A percentile compares a stretch with the other conserved stretches of the same genome.
phyloP scores from a whole-genome alignment of 2,113 vertebrate genomes.

The Nicator chloris region DNA sequence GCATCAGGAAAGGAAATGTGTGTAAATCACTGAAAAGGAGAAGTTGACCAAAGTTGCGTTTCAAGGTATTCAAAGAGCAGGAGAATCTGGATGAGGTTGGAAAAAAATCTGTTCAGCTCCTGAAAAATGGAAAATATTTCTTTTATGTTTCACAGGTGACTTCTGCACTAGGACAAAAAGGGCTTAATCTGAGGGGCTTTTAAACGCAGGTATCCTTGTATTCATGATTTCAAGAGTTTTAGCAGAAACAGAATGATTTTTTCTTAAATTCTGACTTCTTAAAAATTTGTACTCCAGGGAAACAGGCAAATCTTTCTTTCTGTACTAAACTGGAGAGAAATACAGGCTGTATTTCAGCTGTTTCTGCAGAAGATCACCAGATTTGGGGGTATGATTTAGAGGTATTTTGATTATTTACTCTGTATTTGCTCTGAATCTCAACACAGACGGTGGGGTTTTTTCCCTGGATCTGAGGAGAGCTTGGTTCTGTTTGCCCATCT shows the following conservation, averaged over 20 bases:
- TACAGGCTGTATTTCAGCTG: neutral
- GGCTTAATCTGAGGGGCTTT: neutral
- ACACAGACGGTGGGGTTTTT: rapidly evolving
- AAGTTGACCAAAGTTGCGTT: neutral
- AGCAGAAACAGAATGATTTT: neutral
- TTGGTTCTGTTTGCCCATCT: neutral
- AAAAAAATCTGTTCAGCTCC: neutral
- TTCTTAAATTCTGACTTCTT: neutral
- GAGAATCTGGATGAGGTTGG: neutral
- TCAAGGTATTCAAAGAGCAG: neutral
- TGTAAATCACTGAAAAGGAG: neutral
- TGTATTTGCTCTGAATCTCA: neutral
- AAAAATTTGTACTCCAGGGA: neutral
- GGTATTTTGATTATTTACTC: neutral
- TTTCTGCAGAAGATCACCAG: neutral
- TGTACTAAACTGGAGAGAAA: neutral
- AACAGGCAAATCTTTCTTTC: neutral
- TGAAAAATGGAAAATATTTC: neutral
- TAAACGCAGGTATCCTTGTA: neutral
- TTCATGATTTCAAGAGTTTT: neutral
- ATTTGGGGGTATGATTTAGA: neutral
- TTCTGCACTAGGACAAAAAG: neutral
- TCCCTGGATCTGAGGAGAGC: neutral
- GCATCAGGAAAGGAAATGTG: conserved; percentile 2
- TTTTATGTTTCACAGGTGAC: neutral